phyloP scores from a whole-genome alignment of 2,888 invertebrate genomes.

The Drosophila cracens region DNA sequence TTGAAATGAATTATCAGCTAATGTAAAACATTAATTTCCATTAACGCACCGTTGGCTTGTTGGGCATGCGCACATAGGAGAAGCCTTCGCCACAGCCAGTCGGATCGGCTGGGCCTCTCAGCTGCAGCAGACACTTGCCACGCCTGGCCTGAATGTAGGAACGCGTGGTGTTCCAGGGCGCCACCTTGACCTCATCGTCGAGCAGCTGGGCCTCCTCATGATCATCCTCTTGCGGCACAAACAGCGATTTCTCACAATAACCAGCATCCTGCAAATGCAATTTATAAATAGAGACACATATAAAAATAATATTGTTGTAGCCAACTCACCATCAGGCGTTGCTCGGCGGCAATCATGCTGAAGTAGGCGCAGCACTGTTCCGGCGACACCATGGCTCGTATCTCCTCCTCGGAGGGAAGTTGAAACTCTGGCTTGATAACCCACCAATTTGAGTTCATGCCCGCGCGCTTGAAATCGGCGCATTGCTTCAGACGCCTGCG shows the following conservation, averaged over 20 bases:
- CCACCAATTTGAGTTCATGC: slow-evolving; percentile 92
- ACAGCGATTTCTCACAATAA: slow-evolving; percentile 98
- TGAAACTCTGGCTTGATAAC: slow-evolving; percentile 97
- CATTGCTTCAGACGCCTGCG: slow-evolving; percentile 97
- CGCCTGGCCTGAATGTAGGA: slow-evolving; percentile 99
- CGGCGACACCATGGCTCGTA: slow-evolving; percentile 98
- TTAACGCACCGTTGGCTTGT: slow-evolving; percentile 92
- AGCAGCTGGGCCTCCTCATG: slow-evolving; percentile 97
- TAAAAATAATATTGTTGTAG: not conserved
- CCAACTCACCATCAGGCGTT: slow-evolving; percentile 91
- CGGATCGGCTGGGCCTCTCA: slow-evolving; percentile 97
- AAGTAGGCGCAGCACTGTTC: slow-evolving; percentile 99
- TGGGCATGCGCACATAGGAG: slow-evolving; percentile 98
- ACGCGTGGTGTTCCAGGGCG: slow-evolving; percentile 99
- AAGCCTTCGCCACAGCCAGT: slow-evolving; percentile 99
- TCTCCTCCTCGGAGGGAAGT: slow-evolving; percentile 98
- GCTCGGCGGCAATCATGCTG: slow-evolving; percentile 98
- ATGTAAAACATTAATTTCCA: not conserved
- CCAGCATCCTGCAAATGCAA: slow-evolving; percentile 88
- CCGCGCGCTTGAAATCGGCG: slow-evolving; percentile 99
- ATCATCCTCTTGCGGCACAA: slow-evolving; percentile 98
- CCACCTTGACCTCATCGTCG: slow-evolving; percentile 99
- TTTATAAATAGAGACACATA: not conserved
- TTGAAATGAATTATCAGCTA: not conserved
- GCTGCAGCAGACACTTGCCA: slow-evolving; percentile 97